Conservation (phyloP, 2,797 vertebrate genomes). For the Tragopan temminckii region DNA sequence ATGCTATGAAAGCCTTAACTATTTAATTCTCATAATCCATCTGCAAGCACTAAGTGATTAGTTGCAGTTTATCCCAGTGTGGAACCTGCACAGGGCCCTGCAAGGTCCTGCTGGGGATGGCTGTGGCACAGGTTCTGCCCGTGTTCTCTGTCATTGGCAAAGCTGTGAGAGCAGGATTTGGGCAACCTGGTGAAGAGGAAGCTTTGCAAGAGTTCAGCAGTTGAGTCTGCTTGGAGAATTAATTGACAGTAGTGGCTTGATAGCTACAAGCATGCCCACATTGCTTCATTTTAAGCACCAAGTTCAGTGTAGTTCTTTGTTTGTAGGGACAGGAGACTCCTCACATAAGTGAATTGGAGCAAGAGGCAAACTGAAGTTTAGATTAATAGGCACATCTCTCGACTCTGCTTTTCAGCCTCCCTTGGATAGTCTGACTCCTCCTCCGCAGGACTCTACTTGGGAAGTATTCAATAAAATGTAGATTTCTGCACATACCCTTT, state of each 20-base stretch:
- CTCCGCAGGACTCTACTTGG: not conserved
- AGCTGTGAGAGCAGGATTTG: not conserved
- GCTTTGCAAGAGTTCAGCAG: not conserved
- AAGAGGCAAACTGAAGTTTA: not conserved
- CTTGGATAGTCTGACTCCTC: not conserved
- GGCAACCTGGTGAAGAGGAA: not conserved
- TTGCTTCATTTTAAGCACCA: not conserved
- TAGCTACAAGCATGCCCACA: not conserved
- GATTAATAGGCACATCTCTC: not conserved
- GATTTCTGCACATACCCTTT: not conserved
- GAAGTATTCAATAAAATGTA: not conserved
- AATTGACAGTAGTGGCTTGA: not conserved
- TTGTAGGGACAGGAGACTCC: not conserved
- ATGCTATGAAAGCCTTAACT: slow-evolving; percentile 52
- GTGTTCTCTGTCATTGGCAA: not conserved
- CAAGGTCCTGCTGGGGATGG: not conserved
- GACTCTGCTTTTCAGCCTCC: not conserved
- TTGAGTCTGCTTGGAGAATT: not conserved
- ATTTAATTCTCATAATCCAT: slow-evolving; percentile 47
- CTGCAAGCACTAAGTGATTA: not conserved
- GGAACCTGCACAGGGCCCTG: not conserved
- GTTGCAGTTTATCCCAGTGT: slow-evolving; percentile 29
- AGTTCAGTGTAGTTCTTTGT: not conserved
- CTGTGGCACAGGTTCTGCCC: not conserved
- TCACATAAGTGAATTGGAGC: not conserved